A percentile compares a stretch with the other conserved stretches of the same genome.
These are phyloP conservation scores for Epistrophe eligans DNA, from an alignment of 2,888 invertebrate species.

Conservation along the genomic window DNA sequence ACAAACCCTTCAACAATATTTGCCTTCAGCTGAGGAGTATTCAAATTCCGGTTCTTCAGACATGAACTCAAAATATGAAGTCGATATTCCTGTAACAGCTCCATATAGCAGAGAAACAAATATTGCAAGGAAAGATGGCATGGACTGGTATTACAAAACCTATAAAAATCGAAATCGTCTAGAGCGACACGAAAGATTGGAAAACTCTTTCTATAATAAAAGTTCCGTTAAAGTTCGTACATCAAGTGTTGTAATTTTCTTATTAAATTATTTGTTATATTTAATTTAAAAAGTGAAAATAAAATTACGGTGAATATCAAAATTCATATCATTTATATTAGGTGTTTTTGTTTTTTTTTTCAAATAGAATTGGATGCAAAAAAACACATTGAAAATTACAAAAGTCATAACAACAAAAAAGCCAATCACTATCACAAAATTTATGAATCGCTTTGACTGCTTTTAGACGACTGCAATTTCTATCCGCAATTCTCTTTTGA, in stretches of 20 bases:
- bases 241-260: not conserved
- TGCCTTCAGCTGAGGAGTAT: constrained; percentile 83
- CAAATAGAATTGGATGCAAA: too few species aligned
- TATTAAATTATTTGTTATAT: constrained; percentile 59
- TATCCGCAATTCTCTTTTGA: too few species aligned
- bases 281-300: constrained; percentile 23
- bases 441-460: too few species aligned
- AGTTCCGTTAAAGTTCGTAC: not conserved
- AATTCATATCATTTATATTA: too few species aligned
- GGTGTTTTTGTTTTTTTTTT: too few species aligned
- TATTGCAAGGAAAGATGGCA: constrained; percentile 85
- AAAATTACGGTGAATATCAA: not conserved
- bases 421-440: too few species aligned
- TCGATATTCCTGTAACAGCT: constrained; percentile 68
- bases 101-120: constrained; percentile 83
- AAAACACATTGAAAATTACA: too few species aligned
- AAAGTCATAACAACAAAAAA: too few species aligned
- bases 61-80: constrained; percentile 55
- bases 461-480: too few species aligned
- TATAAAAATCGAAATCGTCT: constrained; percentile 66
- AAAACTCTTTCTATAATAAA: constrained; percentile 53
- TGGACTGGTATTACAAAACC: constrained; percentile 89
- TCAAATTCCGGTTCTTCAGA: constrained; percentile 77
- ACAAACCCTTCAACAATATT: constrained; percentile 78
- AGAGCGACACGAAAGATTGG: constrained; percentile 60